Conservation (phyloP, 2,888 invertebrate genomes). For the Drosophila kokeensis region DNA sequence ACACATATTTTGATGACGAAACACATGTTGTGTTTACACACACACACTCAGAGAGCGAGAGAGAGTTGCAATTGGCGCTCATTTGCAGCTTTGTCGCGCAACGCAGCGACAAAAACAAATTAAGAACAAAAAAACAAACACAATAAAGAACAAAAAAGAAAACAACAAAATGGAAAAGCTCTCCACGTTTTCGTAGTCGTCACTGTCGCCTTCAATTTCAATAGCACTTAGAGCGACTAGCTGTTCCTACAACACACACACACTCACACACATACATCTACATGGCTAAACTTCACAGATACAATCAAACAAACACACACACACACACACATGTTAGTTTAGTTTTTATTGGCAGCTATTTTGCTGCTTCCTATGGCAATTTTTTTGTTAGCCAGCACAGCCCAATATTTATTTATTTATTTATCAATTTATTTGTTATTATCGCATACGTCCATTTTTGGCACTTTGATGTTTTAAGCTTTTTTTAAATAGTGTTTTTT, state of each 20-base stretch:
- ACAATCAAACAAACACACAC: slow-evolving; percentile 7
- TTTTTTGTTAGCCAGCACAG: slow-evolving; percentile 20
- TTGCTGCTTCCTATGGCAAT: slow-evolving; percentile 54
- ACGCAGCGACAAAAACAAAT: slow-evolving; percentile 51
- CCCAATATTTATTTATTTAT: slow-evolving; percentile 8
- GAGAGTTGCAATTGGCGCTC: slow-evolving; percentile 48
- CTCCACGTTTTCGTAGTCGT: slow-evolving; percentile 49
- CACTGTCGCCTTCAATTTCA: slow-evolving; percentile 76
- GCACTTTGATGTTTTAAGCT: neutral
- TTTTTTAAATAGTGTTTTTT: neutral
- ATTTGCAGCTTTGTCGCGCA: slow-evolving; percentile 70
- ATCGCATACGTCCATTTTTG: neutral
- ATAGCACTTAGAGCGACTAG: slow-evolving; percentile 65
- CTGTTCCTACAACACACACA: slow-evolving; percentile 40
- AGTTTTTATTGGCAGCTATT: slow-evolving; percentile 58
- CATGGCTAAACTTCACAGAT: slow-evolving; percentile 18
- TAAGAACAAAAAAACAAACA: slow-evolving; percentile 66
- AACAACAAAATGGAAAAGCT: slow-evolving; percentile 71
- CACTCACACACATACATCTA: slow-evolving; percentile 3
- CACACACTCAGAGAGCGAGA: slow-evolving; percentile 8
- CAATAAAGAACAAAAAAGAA: slow-evolving; percentile 63
- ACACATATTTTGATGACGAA: slow-evolving; percentile 73
- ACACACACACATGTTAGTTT: slow-evolving; percentile 9
- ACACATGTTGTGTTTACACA: slow-evolving; percentile 76
- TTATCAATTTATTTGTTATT: slow-evolving; percentile 34